Evolutionary conservation across 2,888 invertebrate genomes (phyloP), one percentile per base, ranked within the genome.

Genomic region (Oxytorus armatus): DNA sequence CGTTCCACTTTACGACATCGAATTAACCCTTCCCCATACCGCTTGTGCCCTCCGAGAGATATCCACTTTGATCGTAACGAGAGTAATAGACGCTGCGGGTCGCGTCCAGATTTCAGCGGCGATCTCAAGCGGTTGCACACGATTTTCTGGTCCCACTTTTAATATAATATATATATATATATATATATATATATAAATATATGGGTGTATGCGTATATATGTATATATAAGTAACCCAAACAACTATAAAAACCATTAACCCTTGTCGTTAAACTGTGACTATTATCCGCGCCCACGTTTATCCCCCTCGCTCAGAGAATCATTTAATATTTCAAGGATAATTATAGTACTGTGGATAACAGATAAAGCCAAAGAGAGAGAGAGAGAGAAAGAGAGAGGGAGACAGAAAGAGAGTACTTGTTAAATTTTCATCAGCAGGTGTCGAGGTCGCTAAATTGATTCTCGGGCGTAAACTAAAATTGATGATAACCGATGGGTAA

Each of bases 1-100:
- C 83, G 74, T 83, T 83, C 66, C 51, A 76, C 78, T 82, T 83
- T 78, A 83, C 77, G 79, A 78, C 82, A 78, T 82, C 73, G 76
- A 82, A 83, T 83, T 82, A 83, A 80, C 75, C 75, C 70, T 61
- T 63, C 63, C 36, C 21, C 8, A 44, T 8, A 47, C 16, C 44
- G 18, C 29, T 44, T 33, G 1, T 23, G 11, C 25, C 36, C 25
- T 39, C 25, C 11, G 55, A n/a, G 16, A 29, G 23, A 44, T 44
- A 61, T 36, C 14, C 47, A 11, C 33, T n/a, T n/a, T 55, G 25
- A 1, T 10, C 36, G 57, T n/a, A 57, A 14, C 47, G 25, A 36
- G 33, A 23, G 11, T 14, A 1, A 49, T 23, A 3, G 39, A n/a
- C 18, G 0, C 47, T 16, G 14, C 36, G 57, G 57, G 57, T 66